Evolutionary conservation across 2,888 invertebrate genomes (phyloP), one percentile per base, ranked within the genome.

Genomic region (Agrochola lychnidis): DNA sequence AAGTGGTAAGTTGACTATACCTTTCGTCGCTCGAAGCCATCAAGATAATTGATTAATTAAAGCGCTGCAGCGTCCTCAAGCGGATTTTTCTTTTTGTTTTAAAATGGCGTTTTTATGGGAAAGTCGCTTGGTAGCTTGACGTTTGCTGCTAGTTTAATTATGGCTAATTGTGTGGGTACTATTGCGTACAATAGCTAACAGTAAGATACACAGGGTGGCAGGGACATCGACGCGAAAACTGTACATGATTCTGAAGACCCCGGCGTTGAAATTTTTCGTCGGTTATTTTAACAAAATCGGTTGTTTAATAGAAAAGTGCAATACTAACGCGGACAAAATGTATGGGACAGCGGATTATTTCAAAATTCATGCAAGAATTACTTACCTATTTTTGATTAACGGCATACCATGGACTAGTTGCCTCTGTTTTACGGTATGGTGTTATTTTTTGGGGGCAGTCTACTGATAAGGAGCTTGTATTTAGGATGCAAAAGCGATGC

Each of bases 1-100:
- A 70, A 83, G 72, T 86, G 83, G 82, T 83, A 69, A 79, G 79
- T 85, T 82, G 81, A 85, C 89, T 91, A 91, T 89, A 91, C 91
- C 87, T 90, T 90, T 88, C 83, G 87, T 88, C 84, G 87, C 87
- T 87, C 87, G 89, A 88, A 90, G 91, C 89, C 88, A 91, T 91
- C 91, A 88, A 86, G 88, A 89, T 93, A 93, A 93, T 92, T 92
- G 92, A 93, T 93, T 93, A 93, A 93, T 93, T 92, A 91, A 92
- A 91, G 90, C 89, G 89, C 89, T 90, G 90, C 89, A 89, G 85
- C 88, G 88, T 82, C 75, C 78, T 88, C 82, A 69, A 88, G 89
- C 87, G 85, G 83, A 56, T 84, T 87, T 78, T 73, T 42, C 66
- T 67, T 79, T 87, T 85, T 76, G 70, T 71, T 72, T 64, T 86